A percentile compares a stretch with the other conserved stretches of the same genome.
Conservation (phyloP, 2,113 vertebrate genomes). For the pig (Sus scrofa) region DNA sequence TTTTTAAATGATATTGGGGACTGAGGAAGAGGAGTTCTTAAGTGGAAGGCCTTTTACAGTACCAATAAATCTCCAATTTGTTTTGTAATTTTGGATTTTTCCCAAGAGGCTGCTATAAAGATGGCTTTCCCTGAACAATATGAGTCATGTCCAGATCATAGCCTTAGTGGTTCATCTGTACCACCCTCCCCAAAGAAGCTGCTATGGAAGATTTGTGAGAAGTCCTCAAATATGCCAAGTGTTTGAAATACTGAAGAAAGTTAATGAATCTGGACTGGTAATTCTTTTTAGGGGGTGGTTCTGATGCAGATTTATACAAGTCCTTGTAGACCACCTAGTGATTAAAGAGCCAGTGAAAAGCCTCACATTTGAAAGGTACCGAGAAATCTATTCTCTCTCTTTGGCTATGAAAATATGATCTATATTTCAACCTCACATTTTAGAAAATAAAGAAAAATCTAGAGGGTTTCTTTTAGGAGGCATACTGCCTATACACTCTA, state of each 20-base stretch:
- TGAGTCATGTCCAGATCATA: not conserved
- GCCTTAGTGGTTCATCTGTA: not conserved
- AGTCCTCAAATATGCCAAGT: not conserved
- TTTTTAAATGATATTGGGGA: not conserved
- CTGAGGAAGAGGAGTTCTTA: not conserved
- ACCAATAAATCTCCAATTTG: not conserved
- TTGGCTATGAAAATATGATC: not conserved
- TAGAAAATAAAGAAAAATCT: not conserved
- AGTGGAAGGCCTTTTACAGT: not conserved
- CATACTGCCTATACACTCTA: not conserved
- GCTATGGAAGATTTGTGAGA: not conserved
- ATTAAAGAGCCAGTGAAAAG: constrained; percentile 20
- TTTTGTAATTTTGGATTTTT: not conserved
- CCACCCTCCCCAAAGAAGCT: not conserved
- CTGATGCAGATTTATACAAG: not conserved
- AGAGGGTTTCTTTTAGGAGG: not conserved
- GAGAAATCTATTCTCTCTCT: not conserved
- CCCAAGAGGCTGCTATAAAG: not conserved
- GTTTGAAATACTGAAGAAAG: not conserved
- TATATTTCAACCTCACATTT: constrained; percentile 15
- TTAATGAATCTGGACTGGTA: not conserved
- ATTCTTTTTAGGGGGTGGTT: not conserved
- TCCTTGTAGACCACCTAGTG: not conserved
- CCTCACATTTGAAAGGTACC: not conserved
- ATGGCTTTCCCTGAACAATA: not conserved